phyloP scores from a whole-genome alignment of 2,113 vertebrate species.

The Trachemys scripta region DNA sequence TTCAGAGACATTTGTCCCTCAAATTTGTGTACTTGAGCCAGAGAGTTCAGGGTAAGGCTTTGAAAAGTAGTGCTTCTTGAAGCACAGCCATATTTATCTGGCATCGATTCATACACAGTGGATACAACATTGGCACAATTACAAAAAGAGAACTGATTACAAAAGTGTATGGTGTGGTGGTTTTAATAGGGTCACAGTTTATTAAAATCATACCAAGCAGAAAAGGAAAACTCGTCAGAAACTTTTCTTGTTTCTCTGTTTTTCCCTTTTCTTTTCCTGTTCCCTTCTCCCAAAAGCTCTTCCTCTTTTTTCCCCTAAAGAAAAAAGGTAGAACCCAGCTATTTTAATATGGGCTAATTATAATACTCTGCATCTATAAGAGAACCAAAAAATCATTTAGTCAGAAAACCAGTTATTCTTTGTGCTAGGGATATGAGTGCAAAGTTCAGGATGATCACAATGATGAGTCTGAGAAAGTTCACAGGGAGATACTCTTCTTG shows the following conservation, averaged over 20 bases:
- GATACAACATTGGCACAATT: conserved; percentile 53
- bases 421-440: background rate
- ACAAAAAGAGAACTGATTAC: conserved; percentile 57
- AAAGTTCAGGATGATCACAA: conserved; percentile 34
- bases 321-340: background rate
- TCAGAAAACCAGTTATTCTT: background rate
- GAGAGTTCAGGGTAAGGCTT: conserved; percentile 52
- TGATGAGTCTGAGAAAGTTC: conserved; percentile 22
- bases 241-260: conserved; percentile 22
- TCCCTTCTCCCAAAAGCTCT: background rate
- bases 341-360: background rate
- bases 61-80: conserved; percentile 78
- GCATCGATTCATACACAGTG: conserved; percentile 44
- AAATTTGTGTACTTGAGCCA: conserved; percentile 64
- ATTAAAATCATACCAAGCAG: conserved; percentile 50
- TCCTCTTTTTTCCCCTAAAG: background rate
- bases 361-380: background rate
- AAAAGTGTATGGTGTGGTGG: conserved; percentile 36
- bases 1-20: conserved; percentile 63
- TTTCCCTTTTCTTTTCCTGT: background rate
- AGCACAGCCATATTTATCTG: conserved; percentile 48
- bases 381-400: background rate
- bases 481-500: background rate
- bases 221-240: conserved; percentile 20
- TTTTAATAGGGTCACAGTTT: conserved; percentile 53